A percentile compares a stretch with the other conserved stretches of the same genome.
Evolutionary conservation across 2,888 invertebrate genomes (phyloP).

Genomic region (Dioctria rufipes): DNA sequence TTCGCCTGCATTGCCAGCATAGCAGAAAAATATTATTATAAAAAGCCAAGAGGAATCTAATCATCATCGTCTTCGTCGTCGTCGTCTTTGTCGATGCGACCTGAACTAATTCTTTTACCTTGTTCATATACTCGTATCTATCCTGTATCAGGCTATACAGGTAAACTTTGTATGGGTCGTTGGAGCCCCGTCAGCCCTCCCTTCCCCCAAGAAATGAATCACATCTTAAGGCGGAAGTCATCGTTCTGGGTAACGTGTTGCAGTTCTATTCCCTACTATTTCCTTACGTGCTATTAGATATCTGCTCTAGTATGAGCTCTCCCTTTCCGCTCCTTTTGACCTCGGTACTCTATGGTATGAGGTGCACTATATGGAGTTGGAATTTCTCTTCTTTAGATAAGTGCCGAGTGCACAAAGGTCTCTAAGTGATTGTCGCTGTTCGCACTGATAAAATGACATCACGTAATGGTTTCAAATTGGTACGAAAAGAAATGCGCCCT

Average conservation of each 20-base stretch:
- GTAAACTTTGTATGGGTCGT: not conserved
- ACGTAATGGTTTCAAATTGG: conserved; percentile 35
- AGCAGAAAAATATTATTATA: not conserved
- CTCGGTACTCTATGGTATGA: not conserved
- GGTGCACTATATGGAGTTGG: not conserved
- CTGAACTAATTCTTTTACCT: not conserved
- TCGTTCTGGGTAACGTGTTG: not conserved
- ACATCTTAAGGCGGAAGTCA: conserved; percentile 25
- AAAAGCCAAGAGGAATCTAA: conserved; percentile 4
- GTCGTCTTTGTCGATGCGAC: not conserved
- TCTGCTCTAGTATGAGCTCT: not conserved
- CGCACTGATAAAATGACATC: conserved; percentile 43
- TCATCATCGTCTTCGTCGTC: too few species aligned
- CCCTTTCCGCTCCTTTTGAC: conserved; percentile 25
- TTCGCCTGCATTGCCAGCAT: conserved; percentile 14
- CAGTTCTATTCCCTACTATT: too few species aligned
- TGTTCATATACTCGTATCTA: not conserved
- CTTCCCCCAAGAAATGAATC: not conserved
- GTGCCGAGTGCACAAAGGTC: conserved; percentile 32
- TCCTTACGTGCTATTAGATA: too few species aligned
- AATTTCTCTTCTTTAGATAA: conserved; percentile 39
- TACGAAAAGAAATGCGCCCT: conserved; percentile 2
- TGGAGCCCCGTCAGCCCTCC: too few species aligned
- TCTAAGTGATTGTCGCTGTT: conserved; percentile 48
- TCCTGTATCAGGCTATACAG: not conserved